Evolutionary conservation across 2,113 vertebrate species (phyloP).

Genomic region (Spea bombifrons): DNA sequence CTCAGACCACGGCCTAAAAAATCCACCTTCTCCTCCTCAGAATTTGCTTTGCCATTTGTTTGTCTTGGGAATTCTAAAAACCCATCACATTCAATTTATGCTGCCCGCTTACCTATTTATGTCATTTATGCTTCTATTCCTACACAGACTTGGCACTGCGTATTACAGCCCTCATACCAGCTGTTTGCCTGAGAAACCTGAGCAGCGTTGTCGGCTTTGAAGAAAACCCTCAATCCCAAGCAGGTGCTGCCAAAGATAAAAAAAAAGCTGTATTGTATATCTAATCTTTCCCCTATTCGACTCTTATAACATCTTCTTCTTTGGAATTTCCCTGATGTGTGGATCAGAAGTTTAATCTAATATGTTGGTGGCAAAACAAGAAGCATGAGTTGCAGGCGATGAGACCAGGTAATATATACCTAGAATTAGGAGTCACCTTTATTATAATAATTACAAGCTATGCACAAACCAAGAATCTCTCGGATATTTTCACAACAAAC

Average conservation of each 20-base stretch:
- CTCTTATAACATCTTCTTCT: neutral
- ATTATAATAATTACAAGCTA: neutral
- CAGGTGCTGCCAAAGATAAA: constrained; percentile 28
- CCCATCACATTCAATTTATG: too few relatives aligned
- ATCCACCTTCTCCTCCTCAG: too few relatives aligned
- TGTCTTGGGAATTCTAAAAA: too few relatives aligned
- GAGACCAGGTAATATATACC: neutral
- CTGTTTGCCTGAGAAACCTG: constrained; percentile 5
- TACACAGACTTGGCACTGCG: neutral
- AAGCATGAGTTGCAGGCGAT: neutral
- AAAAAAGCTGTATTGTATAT: constrained; percentile 3
- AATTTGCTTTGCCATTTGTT: too few relatives aligned
- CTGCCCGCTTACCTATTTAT: too few relatives aligned
- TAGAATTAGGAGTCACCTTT: neutral
- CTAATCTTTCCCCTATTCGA: constrained; percentile 21
- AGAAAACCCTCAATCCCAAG: constrained; percentile 1
- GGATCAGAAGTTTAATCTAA: constrained; percentile 14
- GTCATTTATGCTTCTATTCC: too few relatives aligned
- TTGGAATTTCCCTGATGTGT: neutral
- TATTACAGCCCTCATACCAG: neutral
- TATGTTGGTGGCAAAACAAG: neutral
- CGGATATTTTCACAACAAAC: neutral
- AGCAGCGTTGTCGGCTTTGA: neutral
- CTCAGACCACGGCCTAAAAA: too few relatives aligned
- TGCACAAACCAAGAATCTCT: neutral